Conservation (phyloP, 2,113 vertebrate genomes). For the Sakesphorus luctuosus region DNA sequence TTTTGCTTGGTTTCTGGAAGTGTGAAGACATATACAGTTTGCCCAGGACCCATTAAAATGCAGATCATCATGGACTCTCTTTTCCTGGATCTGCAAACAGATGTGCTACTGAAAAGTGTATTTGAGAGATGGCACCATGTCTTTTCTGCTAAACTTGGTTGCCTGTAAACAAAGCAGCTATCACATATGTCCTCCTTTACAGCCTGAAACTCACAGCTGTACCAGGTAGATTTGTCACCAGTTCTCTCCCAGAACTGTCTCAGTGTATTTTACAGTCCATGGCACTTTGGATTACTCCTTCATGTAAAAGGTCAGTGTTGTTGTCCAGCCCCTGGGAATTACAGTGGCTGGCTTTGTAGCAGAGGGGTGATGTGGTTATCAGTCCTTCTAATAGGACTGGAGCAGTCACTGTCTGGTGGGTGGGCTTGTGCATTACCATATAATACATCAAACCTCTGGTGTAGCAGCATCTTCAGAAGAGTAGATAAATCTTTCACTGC, state of each 20-base stretch:
- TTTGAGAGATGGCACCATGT: neutral
- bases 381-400: conserved; percentile 4
- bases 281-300: neutral
- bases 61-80: neutral
- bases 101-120: neutral
- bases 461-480: neutral
- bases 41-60: neutral
- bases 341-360: neutral
- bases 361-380: neutral
- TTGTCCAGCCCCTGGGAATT: neutral
- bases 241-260: neutral
- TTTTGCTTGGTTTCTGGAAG: conserved; percentile 10
- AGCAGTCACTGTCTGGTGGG: conserved; percentile 6
- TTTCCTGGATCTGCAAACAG: neutral
- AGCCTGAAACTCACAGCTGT: neutral
- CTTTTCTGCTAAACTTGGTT: neutral
- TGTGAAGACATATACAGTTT: neutral
- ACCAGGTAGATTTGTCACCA: neutral
- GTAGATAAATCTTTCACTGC: conserved; percentile 6
- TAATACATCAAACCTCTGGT: neutral
- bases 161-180: neutral
- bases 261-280: neutral
- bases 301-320: neutral
- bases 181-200: neutral
- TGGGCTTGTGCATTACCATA: neutral